These are phyloP conservation scores for Ctenodactylus gundi DNA, from an alignment of 2,113 vertebrate species.

Conservation along the genomic window DNA sequence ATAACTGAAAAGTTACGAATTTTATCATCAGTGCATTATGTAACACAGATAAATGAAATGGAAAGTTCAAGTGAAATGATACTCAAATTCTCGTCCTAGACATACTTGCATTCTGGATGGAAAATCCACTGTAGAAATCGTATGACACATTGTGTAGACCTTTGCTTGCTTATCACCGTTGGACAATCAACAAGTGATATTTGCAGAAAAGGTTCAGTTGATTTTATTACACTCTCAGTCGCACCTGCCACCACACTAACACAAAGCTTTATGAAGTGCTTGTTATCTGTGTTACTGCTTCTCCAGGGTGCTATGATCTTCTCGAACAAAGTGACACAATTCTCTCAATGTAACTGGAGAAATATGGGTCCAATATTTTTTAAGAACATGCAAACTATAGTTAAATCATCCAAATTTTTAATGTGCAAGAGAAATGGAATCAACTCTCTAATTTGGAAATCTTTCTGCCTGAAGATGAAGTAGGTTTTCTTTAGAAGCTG, in stretches of 20 bases:
- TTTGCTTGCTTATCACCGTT: slow-evolving; percentile 61
- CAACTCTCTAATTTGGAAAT: not conserved
- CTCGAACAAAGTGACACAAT: slow-evolving; percentile 4
- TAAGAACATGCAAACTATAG: not conserved
- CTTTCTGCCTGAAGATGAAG: not conserved
- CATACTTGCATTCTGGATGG: not conserved
- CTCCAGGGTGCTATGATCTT: slow-evolving; percentile 43
- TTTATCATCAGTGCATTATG: not conserved
- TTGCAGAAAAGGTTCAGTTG: slow-evolving; percentile 71
- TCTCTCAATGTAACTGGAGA: not conserved
- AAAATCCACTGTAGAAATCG: not conserved
- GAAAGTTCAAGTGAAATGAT: not conserved
- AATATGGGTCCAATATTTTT: slow-evolving; percentile 31
- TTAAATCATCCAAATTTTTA: slow-evolving; percentile 24
- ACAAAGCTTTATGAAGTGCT: slow-evolving; percentile 60
- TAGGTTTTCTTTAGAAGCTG: not conserved
- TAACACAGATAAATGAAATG: not conserved
- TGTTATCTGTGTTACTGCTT: slow-evolving; percentile 1
- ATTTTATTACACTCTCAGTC: slow-evolving; percentile 70
- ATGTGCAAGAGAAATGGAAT: not conserved
- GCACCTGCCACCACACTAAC: slow-evolving; percentile 56
- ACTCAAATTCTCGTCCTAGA: no score
- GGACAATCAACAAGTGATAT: slow-evolving; percentile 47
- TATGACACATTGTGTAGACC: slow-evolving; percentile 53
- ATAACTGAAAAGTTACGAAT: not conserved